Percentiles rank a stretch among this genome's conserved stretches.
These are phyloP conservation scores for Cinara cedri DNA, from an alignment of 2,888 invertebrate species.

Conservation along the genomic window DNA sequence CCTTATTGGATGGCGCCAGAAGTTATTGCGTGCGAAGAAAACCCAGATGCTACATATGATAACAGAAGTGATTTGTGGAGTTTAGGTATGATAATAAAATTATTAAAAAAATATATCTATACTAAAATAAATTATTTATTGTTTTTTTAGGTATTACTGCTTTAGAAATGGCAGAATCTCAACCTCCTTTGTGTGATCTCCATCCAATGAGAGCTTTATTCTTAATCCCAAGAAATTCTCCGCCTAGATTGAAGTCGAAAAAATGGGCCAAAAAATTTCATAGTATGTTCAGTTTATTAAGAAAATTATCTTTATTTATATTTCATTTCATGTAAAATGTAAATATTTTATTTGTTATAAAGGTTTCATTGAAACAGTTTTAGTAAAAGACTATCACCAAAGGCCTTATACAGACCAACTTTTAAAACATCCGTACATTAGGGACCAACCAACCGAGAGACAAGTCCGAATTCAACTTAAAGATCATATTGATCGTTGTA, in stretches of 20 bases:
- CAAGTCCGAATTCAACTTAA: conserved; percentile 98
- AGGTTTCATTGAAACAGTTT: conserved; percentile 95
- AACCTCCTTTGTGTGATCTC: conserved; percentile 97
- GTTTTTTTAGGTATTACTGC: conserved; percentile 86
- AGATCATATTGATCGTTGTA: conserved; percentile 98
- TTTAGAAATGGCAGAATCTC: conserved; percentile 99
- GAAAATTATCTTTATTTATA: neutral
- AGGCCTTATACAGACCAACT: conserved; percentile 98
- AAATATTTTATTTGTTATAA: conserved; percentile 58
- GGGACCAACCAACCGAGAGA: conserved; percentile 97
- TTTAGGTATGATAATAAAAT: conserved; percentile 59
- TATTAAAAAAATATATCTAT: neutral
- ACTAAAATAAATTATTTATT: conserved; percentile 5
- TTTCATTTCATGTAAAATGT: neutral
- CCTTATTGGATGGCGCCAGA: conserved; percentile 99
- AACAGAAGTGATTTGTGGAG: conserved; percentile 84
- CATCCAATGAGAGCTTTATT: conserved; percentile 99
- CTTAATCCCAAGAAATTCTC: conserved; percentile 96
- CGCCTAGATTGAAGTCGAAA: conserved; percentile 95
- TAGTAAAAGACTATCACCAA: conserved; percentile 98
- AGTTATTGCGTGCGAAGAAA: conserved; percentile 99
- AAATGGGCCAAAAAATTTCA: conserved; percentile 99
- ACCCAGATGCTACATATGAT: conserved; percentile 99
- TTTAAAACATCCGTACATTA: conserved; percentile 95
- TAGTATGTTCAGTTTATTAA: conserved; percentile 62